These are phyloP conservation scores for Spodoptera litura DNA, from an alignment of 1,140 invertebrate species.

Conservation along the genomic window DNA sequence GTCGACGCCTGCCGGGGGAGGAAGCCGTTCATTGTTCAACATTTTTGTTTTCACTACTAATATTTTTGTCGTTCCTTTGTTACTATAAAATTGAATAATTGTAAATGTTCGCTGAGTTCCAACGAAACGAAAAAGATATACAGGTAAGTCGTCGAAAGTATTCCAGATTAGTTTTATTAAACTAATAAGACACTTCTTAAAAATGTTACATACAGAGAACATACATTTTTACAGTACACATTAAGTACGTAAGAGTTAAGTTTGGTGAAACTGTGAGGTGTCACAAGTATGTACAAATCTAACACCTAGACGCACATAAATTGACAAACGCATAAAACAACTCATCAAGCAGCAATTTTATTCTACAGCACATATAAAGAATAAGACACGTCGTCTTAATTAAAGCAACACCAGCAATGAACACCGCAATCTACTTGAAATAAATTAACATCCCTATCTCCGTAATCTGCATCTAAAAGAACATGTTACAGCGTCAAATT, in stretches of 20 bases:
- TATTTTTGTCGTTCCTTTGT: conserved; percentile 38
- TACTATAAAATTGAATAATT: conserved; percentile 23
- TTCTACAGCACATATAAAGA: too few species aligned
- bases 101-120: neutral
- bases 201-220: too few species aligned
- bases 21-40: conserved; percentile 65
- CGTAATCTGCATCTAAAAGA: conserved; percentile 43
- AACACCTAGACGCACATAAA: too few species aligned
- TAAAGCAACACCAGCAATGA: neutral
- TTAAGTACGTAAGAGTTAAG: too few species aligned
- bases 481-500: conserved; percentile 57
- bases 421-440: neutral
- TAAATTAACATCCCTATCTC: conserved; percentile 16
- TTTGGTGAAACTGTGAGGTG: too few species aligned
- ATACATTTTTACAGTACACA: too few species aligned
- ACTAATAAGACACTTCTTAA: too few species aligned
- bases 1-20: conserved; percentile 56
- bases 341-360: too few species aligned
- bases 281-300: too few species aligned
- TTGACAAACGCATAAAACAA: too few species aligned
- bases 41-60: conserved; percentile 47
- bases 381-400: neutral
- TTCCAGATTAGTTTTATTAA: too few species aligned
- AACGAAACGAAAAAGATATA: neutral
- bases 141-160: too few species aligned